Conservation (phyloP, 2,888 invertebrate genomes). For the Drosophila cracens region DNA sequence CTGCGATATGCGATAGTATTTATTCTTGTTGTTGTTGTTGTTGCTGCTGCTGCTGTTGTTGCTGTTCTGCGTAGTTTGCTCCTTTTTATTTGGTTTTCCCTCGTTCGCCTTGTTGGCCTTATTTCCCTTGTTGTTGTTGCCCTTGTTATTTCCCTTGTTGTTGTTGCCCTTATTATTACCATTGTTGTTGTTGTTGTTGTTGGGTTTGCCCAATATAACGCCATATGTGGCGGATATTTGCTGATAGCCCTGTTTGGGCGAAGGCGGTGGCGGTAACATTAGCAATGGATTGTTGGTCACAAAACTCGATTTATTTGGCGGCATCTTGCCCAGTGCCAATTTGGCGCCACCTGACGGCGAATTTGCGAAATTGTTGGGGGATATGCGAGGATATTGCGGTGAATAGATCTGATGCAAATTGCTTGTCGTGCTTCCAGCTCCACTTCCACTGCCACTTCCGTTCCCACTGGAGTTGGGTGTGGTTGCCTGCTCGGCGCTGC, state of each 20-base stretch:
- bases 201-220: slow-evolving; percentile 73
- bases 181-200: slow-evolving; percentile 50
- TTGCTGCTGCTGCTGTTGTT: slow-evolving; percentile 65
- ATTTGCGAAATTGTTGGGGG: slow-evolving; percentile 80
- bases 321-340: slow-evolving; percentile 66
- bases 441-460: slow-evolving; percentile 47
- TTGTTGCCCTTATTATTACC: slow-evolving; percentile 51
- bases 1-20: slow-evolving; percentile 83
- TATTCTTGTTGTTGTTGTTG: slow-evolving; percentile 73
- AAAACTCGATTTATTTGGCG: slow-evolving; percentile 75
- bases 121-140: slow-evolving; percentile 49
- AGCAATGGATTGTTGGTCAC: slow-evolving; percentile 73
- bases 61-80: slow-evolving; percentile 44
- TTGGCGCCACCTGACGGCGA: slow-evolving; percentile 58
- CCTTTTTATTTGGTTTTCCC: slow-evolving; percentile 65
- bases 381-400: slow-evolving; percentile 83
- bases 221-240: slow-evolving; percentile 82
- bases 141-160: slow-evolving; percentile 52
- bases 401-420: slow-evolving; percentile 84
- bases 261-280: slow-evolving; percentile 40
- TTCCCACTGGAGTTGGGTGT: slow-evolving; percentile 79
- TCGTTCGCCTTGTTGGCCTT: slow-evolving; percentile 55
- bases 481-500: slow-evolving; percentile 77
- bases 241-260: slow-evolving; percentile 79
- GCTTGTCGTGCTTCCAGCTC: slow-evolving; percentile 72